Evolutionary conservation across 2,113 vertebrate species (phyloP).

Genomic region (Paralichthys olivaceus): DNA sequence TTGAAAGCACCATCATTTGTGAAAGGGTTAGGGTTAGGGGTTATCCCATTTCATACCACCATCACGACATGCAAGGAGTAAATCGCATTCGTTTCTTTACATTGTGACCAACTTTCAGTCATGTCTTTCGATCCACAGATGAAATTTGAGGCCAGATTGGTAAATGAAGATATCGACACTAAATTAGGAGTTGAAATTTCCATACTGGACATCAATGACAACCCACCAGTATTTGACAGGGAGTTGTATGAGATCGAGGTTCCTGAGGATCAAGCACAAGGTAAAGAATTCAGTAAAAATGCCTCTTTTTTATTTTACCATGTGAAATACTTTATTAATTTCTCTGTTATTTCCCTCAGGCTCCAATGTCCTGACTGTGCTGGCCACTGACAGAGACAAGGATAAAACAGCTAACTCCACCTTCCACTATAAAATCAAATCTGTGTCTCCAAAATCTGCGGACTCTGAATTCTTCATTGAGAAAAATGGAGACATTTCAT

Average conservation of each 20-base stretch:
- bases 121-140: constrained; percentile 46
- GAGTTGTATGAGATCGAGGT: constrained; percentile 55
- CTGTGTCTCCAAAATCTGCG: constrained; percentile 52
- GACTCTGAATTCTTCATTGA: constrained; percentile 61
- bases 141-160: constrained; percentile 57
- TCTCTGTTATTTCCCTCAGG: constrained; percentile 40
- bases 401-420: constrained; percentile 59
- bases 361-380: constrained; percentile 34
- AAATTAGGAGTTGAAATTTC: constrained; percentile 68
- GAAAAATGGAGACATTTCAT: constrained; percentile 60
- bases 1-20: no score
- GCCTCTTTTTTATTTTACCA: not conserved
- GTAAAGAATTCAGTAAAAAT: constrained; percentile 34
- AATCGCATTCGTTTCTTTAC: not conserved
- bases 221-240: constrained; percentile 66
- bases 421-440: constrained; percentile 66
- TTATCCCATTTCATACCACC: no score
- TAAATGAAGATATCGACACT: constrained; percentile 56
- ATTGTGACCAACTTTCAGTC: not conserved
- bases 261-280: constrained; percentile 62
- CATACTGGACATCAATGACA: constrained; percentile 81
- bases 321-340: not conserved
- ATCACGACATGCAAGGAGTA: no score
- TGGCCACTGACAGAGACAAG: constrained; percentile 62
- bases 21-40: no score